Conservation (phyloP, 2,113 vertebrate genomes). For the Galeopterus variegatus region DNA sequence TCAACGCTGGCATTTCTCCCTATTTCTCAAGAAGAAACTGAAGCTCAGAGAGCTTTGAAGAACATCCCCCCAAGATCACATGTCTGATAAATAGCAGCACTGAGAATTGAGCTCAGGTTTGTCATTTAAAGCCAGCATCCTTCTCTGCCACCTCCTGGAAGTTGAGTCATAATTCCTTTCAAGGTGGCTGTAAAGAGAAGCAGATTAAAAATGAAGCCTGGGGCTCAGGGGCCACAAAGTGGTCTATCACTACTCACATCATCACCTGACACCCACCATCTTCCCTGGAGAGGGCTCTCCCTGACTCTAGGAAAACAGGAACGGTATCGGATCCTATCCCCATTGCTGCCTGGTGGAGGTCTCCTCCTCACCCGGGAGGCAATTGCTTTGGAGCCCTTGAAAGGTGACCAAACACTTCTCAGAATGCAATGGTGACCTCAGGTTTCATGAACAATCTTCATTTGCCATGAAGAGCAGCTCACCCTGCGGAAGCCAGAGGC, state of each 20-base stretch:
- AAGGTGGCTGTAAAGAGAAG: not conserved
- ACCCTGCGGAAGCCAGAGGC: too few species aligned
- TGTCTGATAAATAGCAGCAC: not conserved
- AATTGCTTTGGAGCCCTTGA: not conserved
- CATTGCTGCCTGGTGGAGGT: not conserved
- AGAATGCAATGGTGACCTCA: not conserved
- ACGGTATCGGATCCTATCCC: not conserved
- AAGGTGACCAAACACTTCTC: not conserved
- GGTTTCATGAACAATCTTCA: not conserved
- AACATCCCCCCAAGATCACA: too few species aligned
- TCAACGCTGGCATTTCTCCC: not conserved
- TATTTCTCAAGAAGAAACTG: not conserved
- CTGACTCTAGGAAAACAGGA: not conserved
- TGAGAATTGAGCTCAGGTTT: fast-evolving
- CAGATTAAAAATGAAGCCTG: not conserved
- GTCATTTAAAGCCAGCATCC: too few species aligned
- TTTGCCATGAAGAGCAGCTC: not conserved
- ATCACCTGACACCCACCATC: not conserved
- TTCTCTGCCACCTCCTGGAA: fast-evolving
- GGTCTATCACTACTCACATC: not conserved
- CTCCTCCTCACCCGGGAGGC: not conserved
- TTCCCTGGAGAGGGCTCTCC: not conserved
- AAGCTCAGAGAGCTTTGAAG: not conserved
- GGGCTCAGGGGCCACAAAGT: not conserved
- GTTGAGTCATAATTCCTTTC: not conserved